These are phyloP conservation scores for Hypselothyrea guttata DNA, from an alignment of 2,888 invertebrate species.

Conservation along the genomic window DNA sequence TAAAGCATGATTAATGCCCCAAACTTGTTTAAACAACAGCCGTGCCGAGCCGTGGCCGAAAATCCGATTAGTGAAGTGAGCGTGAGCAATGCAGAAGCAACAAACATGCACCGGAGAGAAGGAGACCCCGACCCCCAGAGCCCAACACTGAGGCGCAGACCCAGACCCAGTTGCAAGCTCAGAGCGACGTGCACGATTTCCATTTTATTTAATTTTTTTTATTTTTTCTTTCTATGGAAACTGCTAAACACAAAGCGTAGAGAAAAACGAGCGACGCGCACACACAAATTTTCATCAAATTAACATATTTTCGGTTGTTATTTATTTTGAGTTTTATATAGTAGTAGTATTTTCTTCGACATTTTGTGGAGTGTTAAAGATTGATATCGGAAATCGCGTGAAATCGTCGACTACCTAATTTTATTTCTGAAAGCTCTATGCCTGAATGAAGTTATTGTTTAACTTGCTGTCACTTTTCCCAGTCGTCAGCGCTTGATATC, in stretches of 20 bases:
- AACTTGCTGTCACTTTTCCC: too few relatives aligned
- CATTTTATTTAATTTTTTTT: too few relatives aligned
- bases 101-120: too few relatives aligned
- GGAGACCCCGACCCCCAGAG: too few relatives aligned
- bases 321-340: constrained; percentile 14
- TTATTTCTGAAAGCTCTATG: constrained; percentile 18
- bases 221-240: constrained; percentile 57
- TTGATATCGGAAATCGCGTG: constrained; percentile 45
- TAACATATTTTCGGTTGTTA: constrained; percentile 65
- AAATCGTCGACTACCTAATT: constrained; percentile 13
- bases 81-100: constrained; percentile 57
- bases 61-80: constrained; percentile 65
- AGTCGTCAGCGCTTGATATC: constrained; percentile 50
- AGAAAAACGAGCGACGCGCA: constrained; percentile 37
- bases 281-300: constrained; percentile 72
- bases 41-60: constrained; percentile 71
- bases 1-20: constrained; percentile 76
- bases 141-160: constrained; percentile 7
- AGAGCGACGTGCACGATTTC: constrained; percentile 60
- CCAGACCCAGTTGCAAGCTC: constrained; percentile 13
- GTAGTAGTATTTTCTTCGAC: constrained; percentile 5
- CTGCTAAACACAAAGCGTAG: constrained; percentile 66
- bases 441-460: constrained; percentile 42
- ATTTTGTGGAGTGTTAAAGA: constrained; percentile 17
- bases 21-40: constrained; percentile 74